Conservation (phyloP, 2,888 invertebrate genomes). For the Physocephala rufipes region DNA sequence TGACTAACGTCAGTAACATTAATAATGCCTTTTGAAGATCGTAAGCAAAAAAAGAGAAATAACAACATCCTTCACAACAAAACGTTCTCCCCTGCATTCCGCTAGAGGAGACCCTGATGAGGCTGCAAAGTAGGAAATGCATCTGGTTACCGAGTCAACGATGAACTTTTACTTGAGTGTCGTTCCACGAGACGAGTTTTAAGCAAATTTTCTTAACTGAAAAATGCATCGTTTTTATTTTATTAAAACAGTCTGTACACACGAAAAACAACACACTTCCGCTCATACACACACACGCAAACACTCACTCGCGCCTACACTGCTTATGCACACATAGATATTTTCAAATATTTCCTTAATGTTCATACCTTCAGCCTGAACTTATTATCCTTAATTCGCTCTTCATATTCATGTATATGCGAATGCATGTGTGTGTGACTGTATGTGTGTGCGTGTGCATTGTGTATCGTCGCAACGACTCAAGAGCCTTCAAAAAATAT, state of each 20-base stretch:
- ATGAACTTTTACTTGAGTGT: background rate
- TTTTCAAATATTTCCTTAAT: conserved; percentile 9
- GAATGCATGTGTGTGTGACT: too few species aligned
- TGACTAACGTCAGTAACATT: conserved; percentile 24
- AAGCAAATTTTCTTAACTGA: conserved; percentile 3
- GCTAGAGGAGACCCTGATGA: background rate
- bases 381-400: conserved; percentile 12
- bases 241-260: conserved; percentile 32
- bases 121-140: background rate
- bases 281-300: background rate
- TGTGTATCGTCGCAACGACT: background rate
- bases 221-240: conserved; percentile 2
- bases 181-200: background rate
- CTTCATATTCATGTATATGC: too few species aligned
- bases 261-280: conserved; percentile 22
- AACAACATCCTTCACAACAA: background rate
- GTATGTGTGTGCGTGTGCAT: background rate
- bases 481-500: background rate
- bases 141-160: background rate
- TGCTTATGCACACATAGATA: background rate
- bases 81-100: conserved; percentile 4
- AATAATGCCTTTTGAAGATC: conserved; percentile 26
- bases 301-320: background rate
- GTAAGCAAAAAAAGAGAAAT: conserved; percentile 19
- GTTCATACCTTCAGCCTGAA: conserved; percentile 39